Percentiles rank a stretch among this genome's conserved stretches.
phyloP scores from a whole-genome alignment of 53 echinoderm and acorn worm genomes.

The Paelopatides confundens region DNA sequence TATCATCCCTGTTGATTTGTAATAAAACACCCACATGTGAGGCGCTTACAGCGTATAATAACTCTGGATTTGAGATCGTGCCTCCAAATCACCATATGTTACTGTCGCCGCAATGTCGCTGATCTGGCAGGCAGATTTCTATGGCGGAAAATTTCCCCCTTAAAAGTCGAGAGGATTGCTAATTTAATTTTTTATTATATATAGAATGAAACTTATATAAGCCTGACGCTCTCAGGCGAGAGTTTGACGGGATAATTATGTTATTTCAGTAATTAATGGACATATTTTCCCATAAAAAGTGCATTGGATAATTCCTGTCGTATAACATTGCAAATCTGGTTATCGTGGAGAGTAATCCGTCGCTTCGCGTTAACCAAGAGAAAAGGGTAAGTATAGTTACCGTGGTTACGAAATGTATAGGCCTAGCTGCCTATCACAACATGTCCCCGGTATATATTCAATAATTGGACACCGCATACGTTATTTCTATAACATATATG shows the following conservation, averaged over 20 bases:
- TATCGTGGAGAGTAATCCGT: too few species aligned
- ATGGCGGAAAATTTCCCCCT: not conserved
- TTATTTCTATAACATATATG: too few species aligned
- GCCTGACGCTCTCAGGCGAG: not conserved
- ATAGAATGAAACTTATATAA: not conserved
- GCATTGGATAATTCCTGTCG: too few species aligned
- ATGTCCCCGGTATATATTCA: too few species aligned
- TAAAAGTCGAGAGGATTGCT: not conserved
- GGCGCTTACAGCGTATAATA: not conserved
- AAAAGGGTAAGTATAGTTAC: too few species aligned
- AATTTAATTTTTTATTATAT: not conserved
- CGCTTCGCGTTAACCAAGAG: too few species aligned
- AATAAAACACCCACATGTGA: not conserved
- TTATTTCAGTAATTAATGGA: not conserved
- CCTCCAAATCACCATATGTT: not conserved
- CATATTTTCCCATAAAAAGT: too few species aligned
- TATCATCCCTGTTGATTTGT: too few species aligned
- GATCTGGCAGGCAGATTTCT: not conserved
- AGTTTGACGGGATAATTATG: not conserved
- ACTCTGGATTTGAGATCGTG: not conserved
- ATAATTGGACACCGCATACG: too few species aligned
- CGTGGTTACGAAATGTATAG: too few species aligned
- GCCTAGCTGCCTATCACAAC: too few species aligned
- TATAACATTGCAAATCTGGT: too few species aligned
- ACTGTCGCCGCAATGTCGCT: not conserved